These are phyloP conservation scores for Nothobranchius furzeri DNA, from an alignment of 2,113 vertebrate genomes.

Conservation along the genomic window DNA sequence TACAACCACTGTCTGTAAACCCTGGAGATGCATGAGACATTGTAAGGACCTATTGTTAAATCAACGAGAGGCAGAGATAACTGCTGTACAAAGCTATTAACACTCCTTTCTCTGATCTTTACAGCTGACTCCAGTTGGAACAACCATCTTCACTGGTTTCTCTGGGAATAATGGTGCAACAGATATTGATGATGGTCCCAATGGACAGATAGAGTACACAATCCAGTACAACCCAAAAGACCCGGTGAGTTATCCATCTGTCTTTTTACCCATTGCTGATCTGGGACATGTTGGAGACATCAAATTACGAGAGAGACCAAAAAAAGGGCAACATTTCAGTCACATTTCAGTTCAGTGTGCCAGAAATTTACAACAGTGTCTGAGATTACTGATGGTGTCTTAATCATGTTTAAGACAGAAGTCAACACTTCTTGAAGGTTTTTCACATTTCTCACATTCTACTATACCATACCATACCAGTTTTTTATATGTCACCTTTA, in stretches of 20 bases:
- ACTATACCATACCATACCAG: no score
- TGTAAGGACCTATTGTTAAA: slow-evolving; percentile 41
- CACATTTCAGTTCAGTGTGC: no score
- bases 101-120: slow-evolving; percentile 16
- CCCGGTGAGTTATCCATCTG: slow-evolving; percentile 78
- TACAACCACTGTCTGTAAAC: no score
- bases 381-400: no score
- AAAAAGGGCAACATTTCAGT: no score
- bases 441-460: no score
- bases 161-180: slow-evolving; percentile 89
- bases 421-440: no score
- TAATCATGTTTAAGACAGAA: no score
- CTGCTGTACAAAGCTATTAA: background rate
- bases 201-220: slow-evolving; percentile 96
- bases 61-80: slow-evolving; percentile 33
- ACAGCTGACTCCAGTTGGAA: slow-evolving; percentile 94
- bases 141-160: slow-evolving; percentile 96
- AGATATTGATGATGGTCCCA: slow-evolving; percentile 97
- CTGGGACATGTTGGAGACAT: no score
- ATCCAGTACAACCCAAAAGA: slow-evolving; percentile 92
- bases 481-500: no score
- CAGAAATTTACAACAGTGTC: no score
- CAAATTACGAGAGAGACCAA: no score
- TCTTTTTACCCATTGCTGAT: background rate
- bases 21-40: slow-evolving; percentile 5